Evolutionary conservation across 2,113 vertebrate genomes (phyloP).

Genomic region (Salvelinus alpinus): DNA sequence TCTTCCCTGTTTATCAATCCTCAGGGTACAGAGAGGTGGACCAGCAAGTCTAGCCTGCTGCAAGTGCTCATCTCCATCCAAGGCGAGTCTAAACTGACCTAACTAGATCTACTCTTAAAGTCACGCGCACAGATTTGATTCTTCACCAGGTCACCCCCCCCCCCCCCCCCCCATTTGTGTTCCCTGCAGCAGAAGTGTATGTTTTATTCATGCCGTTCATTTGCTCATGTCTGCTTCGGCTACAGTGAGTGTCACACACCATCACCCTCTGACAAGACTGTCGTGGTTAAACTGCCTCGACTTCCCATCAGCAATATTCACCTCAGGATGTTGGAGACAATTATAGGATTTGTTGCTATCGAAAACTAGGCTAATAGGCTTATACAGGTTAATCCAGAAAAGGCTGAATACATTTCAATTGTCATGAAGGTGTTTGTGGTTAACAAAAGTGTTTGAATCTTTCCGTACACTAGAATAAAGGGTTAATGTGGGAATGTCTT

Average conservation of each 20-base stretch:
- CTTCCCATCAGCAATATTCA: too few relatives aligned
- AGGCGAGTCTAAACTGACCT: constrained; percentile 71
- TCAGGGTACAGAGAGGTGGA: constrained; percentile 98
- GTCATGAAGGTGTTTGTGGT: too few relatives aligned
- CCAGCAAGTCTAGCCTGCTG: constrained; percentile 98
- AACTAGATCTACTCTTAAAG: neutral
- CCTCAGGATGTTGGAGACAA: too few relatives aligned
- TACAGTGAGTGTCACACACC: constrained; percentile 3
- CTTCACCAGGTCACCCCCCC: neutral
- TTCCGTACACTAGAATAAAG: too few relatives aligned
- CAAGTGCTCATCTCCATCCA: constrained; percentile 99
- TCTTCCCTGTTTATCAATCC: constrained; percentile 22
- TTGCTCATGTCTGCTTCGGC: constrained; percentile 14
- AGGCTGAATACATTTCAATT: too few relatives aligned
- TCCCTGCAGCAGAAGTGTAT: constrained; percentile 40
- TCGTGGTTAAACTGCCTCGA: too few relatives aligned
- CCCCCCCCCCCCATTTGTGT: neutral
- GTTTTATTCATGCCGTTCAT: constrained; percentile 55
- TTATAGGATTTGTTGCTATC: too few relatives aligned
- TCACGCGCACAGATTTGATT: neutral
- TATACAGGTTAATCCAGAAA: too few relatives aligned
- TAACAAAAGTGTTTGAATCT: too few relatives aligned
- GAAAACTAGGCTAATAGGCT: too few relatives aligned
- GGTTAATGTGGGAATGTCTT: too few relatives aligned
- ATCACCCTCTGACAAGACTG: neutral